These are phyloP conservation scores for Delia radicum DNA, from an alignment of 1,140 invertebrate species.

Conservation along the genomic window DNA sequence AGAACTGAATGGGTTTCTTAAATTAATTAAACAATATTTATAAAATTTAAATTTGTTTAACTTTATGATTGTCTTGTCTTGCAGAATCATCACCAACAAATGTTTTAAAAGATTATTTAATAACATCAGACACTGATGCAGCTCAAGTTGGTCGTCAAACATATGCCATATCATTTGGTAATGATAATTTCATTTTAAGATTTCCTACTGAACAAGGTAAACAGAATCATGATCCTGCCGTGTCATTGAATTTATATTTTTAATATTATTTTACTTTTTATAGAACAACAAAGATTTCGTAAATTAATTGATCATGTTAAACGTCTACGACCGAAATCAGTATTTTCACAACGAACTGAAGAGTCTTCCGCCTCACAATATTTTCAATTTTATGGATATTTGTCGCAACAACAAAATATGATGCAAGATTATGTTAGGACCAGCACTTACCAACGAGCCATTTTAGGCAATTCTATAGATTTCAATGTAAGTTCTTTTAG, in stretches of 20 bases:
- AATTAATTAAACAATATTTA: too few relatives aligned
- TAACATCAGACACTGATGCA: constrained; percentile 47
- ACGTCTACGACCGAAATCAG: constrained; percentile 74
- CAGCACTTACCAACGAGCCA: constrained; percentile 96
- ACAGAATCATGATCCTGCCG: too few relatives aligned
- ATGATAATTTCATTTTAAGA: constrained; percentile 46
- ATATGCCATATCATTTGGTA: constrained; percentile 46
- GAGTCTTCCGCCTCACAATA: constrained; percentile 97
- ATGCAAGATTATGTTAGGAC: constrained; percentile 99
- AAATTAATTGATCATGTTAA: constrained; percentile 75
- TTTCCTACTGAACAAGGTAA: constrained; percentile 45
- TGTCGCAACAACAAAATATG: constrained; percentile 99
- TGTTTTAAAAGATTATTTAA: constrained; percentile 49
- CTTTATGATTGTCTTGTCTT: too few relatives aligned
- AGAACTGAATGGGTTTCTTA: too few relatives aligned
- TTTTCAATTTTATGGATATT: constrained; percentile 97
- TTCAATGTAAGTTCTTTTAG: constrained; percentile 67
- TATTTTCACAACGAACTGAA: constrained; percentile 95
- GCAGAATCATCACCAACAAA: constrained; percentile 22
- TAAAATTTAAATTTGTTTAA: too few relatives aligned
- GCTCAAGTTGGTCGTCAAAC: constrained; percentile 43
- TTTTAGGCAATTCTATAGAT: constrained; percentile 89
- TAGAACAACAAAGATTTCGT: constrained; percentile 77
- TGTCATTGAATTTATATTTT: too few relatives aligned
- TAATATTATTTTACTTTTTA: too few relatives aligned